phyloP scores from a whole-genome alignment of 2,113 vertebrate genomes.

The Megaceryle maxima region DNA sequence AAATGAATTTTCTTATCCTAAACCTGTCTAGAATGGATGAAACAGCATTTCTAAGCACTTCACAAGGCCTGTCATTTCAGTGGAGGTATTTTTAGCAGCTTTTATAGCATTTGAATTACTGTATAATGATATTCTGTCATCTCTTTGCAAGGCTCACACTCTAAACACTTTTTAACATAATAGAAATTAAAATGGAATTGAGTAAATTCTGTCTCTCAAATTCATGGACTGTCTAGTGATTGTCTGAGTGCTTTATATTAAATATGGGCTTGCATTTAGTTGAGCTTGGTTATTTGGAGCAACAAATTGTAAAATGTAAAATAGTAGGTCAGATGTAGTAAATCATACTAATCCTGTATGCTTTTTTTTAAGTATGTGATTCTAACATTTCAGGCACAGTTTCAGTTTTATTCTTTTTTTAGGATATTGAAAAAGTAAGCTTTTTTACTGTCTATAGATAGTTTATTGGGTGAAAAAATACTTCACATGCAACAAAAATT shows the following conservation, averaged over 20 bases:
- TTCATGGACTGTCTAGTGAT: background rate
- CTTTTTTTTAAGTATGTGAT: background rate
- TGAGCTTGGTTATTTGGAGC: background rate
- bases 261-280: background rate
- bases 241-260: slow-evolving; percentile 5
- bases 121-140: slow-evolving; percentile 36
- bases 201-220: slow-evolving; percentile 15
- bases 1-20: slow-evolving; percentile 4
- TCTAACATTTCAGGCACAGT: background rate
- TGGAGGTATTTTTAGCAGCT: background rate
- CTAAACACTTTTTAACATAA: slow-evolving; percentile 26
- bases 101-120: slow-evolving; percentile 16
- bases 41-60: slow-evolving; percentile 16
- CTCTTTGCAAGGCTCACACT: background rate
- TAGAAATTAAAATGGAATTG: slow-evolving; percentile 45
- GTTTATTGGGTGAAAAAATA: background rate
- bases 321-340: background rate
- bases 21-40: background rate
- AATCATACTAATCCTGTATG: background rate
- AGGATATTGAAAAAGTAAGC: background rate
- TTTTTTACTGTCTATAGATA: background rate
- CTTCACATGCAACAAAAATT: background rate
- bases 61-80: slow-evolving; percentile 8
- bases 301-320: background rate
- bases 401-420: background rate